A percentile compares a stretch with the other conserved stretches of the same genome.
Evolutionary conservation across 2,113 vertebrate species (phyloP).

Genomic region (Morone saxatilis): DNA sequence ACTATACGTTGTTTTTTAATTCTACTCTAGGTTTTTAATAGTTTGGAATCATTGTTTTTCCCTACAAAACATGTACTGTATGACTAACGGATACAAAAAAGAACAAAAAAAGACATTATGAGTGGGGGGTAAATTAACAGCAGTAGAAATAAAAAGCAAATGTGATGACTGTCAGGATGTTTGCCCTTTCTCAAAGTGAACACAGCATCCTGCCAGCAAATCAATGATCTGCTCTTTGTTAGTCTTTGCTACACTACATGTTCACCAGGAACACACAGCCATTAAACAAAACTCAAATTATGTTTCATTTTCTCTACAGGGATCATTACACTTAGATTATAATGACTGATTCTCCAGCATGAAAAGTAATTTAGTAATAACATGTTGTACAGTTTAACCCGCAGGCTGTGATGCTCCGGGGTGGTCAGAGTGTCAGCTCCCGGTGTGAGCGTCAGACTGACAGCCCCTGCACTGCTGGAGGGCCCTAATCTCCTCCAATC

Average conservation of each 20-base stretch:
- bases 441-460: constrained; percentile 26
- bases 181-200: constrained; percentile 10
- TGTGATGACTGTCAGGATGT: constrained; percentile 22
- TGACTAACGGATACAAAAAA: too few species aligned
- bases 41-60: too few species aligned
- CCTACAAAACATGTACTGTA: too few species aligned
- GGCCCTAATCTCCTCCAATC: constrained; percentile 50
- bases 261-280: not conserved
- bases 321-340: constrained; percentile 10
- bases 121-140: too few species aligned
- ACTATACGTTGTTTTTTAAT: too few species aligned
- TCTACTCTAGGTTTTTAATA: too few species aligned
- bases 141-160: not conserved
- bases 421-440: constrained; percentile 26
- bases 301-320: constrained; percentile 40
- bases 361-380: constrained; percentile 11
- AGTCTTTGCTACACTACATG: not conserved
- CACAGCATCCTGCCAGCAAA: constrained; percentile 16
- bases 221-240: not conserved
- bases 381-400: not conserved
- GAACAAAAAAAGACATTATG: too few species aligned
- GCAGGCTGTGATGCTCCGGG: constrained; percentile 15
- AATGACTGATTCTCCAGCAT: not conserved
- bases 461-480: constrained; percentile 18
- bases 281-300: constrained; percentile 15